phyloP scores from a whole-genome alignment of 2,888 invertebrate species.

The Lasioglossum vierecki region DNA sequence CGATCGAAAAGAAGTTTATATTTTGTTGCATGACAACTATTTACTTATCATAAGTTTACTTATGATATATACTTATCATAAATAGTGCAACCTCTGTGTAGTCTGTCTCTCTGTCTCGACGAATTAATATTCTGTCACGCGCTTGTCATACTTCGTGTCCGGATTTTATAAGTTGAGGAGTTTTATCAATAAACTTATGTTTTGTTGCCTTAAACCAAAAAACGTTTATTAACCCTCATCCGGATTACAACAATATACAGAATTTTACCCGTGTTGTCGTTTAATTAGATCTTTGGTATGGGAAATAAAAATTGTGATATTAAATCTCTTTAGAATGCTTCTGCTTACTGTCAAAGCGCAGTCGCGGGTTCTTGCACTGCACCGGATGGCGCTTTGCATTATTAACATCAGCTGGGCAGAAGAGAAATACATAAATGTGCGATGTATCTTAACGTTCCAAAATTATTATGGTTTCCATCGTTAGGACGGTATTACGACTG shows the following conservation, averaged over 20 bases:
- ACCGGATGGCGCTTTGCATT: conserved; percentile 18
- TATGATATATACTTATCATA: too few relatives aligned
- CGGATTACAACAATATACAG: not conserved
- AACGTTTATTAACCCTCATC: too few relatives aligned
- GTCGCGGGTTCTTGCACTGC: not conserved
- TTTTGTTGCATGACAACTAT: too few relatives aligned
- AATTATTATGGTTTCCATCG: conserved; percentile 41
- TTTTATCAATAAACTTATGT: too few relatives aligned
- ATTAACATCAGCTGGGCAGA: conserved; percentile 23
- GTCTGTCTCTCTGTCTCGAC: too few relatives aligned
- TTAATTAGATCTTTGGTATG: conserved; percentile 2
- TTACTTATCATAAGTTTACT: too few relatives aligned
- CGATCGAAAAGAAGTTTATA: not conserved
- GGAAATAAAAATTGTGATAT: too few relatives aligned
- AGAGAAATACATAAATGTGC: conserved; percentile 17
- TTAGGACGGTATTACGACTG: conserved; percentile 41
- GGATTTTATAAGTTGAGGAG: too few relatives aligned
- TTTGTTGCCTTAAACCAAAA: too few relatives aligned
- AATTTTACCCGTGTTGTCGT: not conserved
- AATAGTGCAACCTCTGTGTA: too few relatives aligned
- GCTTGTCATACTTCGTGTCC: too few relatives aligned
- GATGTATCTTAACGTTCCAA: conserved; percentile 24
- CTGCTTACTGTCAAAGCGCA: not conserved
- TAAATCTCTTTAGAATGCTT: not conserved
- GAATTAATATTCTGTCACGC: too few relatives aligned